Conservation (phyloP, 2,797 vertebrate genomes). For the Pygocentrus nattereri region DNA sequence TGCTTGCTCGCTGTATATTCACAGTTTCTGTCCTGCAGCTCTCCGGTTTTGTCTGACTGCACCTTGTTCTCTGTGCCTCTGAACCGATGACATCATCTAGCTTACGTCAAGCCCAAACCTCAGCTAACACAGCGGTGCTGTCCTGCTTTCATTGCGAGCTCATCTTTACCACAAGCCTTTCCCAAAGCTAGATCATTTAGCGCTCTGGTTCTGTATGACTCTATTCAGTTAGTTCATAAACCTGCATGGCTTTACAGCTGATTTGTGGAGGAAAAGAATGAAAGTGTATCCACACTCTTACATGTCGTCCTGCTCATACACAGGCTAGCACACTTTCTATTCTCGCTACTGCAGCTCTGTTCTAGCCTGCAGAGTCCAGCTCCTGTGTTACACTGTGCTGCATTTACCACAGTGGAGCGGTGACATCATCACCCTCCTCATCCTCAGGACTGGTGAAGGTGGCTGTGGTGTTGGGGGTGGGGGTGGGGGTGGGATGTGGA, state of each 20-base stretch:
- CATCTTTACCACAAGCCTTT: background rate
- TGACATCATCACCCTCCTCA: slow-evolving; percentile 58
- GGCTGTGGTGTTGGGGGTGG: slow-evolving; percentile 1
- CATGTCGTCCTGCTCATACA: background rate
- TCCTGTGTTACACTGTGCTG: slow-evolving; percentile 41
- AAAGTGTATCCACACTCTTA: background rate
- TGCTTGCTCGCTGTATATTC: background rate
- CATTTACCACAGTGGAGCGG: slow-evolving; percentile 35
- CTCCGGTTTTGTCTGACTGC: slow-evolving; percentile 26
- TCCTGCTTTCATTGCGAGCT: slow-evolving; percentile 15
- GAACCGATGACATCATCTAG: slow-evolving; percentile 56
- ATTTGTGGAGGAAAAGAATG: background rate
- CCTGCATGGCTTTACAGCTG: background rate
- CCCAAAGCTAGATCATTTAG: too few relatives aligned
- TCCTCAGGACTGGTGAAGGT: slow-evolving; percentile 47
- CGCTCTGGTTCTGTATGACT: background rate
- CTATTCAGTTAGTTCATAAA: background rate
- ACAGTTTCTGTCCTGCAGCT: background rate
- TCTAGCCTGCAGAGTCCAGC: slow-evolving; percentile 34
- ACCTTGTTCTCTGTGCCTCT: slow-evolving; percentile 30
- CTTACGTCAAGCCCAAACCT: slow-evolving; percentile 43
- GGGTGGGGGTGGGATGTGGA: slow-evolving; percentile 21
- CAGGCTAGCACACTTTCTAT: background rate
- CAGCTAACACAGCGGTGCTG: slow-evolving; percentile 34
- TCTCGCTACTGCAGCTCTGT: slow-evolving; percentile 10